A percentile compares a stretch with the other conserved stretches of the same genome.
Conservation (phyloP, 2,113 vertebrate genomes). For the Upupa epops region DNA sequence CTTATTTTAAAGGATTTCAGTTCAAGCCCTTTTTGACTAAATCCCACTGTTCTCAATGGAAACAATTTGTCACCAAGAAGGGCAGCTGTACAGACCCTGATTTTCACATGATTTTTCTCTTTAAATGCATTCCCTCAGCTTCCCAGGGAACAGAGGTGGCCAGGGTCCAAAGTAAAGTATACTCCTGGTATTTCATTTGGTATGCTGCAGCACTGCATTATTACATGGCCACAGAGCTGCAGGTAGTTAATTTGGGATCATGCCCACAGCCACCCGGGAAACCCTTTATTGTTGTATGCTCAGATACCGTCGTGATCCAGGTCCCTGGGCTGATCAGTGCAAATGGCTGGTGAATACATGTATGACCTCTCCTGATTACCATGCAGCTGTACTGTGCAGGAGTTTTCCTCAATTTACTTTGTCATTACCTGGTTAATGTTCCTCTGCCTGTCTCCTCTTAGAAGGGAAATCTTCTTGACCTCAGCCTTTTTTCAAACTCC, state of each 20-base stretch:
- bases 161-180: background rate
- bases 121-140: background rate
- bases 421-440: conserved; percentile 42
- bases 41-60: background rate
- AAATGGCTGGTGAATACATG: conserved; percentile 23
- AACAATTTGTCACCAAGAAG: background rate
- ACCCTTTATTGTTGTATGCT: conserved; percentile 32
- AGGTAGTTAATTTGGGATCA: conserved; percentile 4
- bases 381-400: background rate
- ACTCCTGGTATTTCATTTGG: background rate
- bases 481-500: conserved; percentile 5
- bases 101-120: background rate
- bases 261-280: background rate
- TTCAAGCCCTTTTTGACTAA: background rate
- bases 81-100: background rate
- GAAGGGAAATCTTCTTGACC: conserved; percentile 27
- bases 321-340: conserved; percentile 21
- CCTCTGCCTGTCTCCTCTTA: background rate
- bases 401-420: conserved; percentile 21
- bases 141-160: background rate
- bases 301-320: conserved; percentile 1
- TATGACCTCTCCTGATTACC: conserved; percentile 1
- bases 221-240: background rate
- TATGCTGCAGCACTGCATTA: background rate
- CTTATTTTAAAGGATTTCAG: background rate